Percentiles rank a stretch among this genome's conserved stretches.
Conservation (phyloP, 2,888 invertebrate genomes). For the Notodonta ziczac region DNA sequence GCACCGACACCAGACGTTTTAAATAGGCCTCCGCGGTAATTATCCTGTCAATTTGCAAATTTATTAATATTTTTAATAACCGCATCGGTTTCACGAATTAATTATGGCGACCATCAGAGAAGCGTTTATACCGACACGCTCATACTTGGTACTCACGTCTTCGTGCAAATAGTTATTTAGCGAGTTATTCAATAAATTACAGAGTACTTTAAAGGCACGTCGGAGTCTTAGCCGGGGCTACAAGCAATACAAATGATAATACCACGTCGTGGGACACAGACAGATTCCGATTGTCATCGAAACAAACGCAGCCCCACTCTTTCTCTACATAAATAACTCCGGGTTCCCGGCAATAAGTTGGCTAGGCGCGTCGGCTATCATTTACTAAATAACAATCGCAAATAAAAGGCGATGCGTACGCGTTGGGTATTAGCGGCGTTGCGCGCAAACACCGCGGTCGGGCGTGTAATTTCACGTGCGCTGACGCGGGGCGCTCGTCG, state of each 20-base stretch:
- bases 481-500: constrained; percentile 68
- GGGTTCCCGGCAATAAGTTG: constrained; percentile 65
- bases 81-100: constrained; percentile 59
- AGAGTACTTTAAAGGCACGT: constrained; percentile 52
- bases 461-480: constrained; percentile 78
- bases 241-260: constrained; percentile 70
- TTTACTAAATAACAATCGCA: constrained; percentile 77
- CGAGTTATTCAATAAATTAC: constrained; percentile 56
- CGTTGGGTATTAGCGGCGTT: constrained; percentile 63
- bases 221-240: constrained; percentile 51
- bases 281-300: constrained; percentile 77
- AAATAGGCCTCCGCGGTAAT: constrained; percentile 57
- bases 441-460: constrained; percentile 67
- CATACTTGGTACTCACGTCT: constrained; percentile 27
- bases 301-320: constrained; percentile 66
- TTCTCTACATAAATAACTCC: constrained; percentile 65
- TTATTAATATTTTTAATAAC: constrained; percentile 69
- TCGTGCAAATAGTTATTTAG: constrained; percentile 46
- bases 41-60: constrained; percentile 67
- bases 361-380: constrained; percentile 71
- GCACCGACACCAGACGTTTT: constrained; percentile 56
- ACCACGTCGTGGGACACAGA: constrained; percentile 65
- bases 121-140: constrained; percentile 36
- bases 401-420: constrained; percentile 64
- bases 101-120: constrained; percentile 47